Percentiles rank a stretch among this genome's conserved stretches.
These are phyloP conservation scores for Drosophila sulfurigaster DNA, from an alignment of 1,140 invertebrate species.

Conservation along the genomic window DNA sequence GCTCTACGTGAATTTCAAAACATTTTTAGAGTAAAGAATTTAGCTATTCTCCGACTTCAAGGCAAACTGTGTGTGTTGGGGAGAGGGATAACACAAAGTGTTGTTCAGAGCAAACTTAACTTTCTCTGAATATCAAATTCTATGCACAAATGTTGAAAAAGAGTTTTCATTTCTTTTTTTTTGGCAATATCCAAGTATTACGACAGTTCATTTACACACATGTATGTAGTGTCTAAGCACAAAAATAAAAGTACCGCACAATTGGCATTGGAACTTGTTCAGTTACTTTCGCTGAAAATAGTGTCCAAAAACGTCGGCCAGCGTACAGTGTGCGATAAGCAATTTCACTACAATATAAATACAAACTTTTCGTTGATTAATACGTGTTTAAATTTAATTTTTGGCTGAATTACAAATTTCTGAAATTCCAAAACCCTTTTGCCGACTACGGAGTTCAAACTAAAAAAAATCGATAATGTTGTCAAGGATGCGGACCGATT, in stretches of 20 bases:
- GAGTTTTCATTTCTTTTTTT: constrained; percentile 38
- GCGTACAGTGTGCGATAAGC: constrained; percentile 19
- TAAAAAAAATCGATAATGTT: background rate
- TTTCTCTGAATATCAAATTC: constrained; percentile 57
- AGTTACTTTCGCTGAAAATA: constrained; percentile 82
- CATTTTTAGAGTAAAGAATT: constrained; percentile 73
- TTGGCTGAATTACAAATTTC: background rate
- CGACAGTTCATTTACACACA: constrained; percentile 53
- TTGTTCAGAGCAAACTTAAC: constrained; percentile 27
- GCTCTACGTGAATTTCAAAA: constrained; percentile 80
- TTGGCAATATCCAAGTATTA: constrained; percentile 64
- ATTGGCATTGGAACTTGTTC: constrained; percentile 74
- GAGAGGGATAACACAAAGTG: background rate
- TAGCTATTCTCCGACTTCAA: constrained; percentile 21
- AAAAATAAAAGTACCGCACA: constrained; percentile 67
- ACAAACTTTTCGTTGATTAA: background rate
- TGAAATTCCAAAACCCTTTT: background rate
- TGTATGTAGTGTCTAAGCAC: constrained; percentile 42
- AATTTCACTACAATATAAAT: background rate
- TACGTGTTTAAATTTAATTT: too few species aligned
- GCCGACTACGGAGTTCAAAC: background rate
- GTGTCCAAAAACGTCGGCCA: constrained; percentile 29
- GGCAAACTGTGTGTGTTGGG: constrained; percentile 17
- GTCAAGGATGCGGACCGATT: background rate
- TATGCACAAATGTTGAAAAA: constrained; percentile 27